A percentile compares a stretch with the other conserved stretches of the same genome.
Conservation (phyloP, 2,113 vertebrate genomes). For the Microcebus tavaratra region DNA sequence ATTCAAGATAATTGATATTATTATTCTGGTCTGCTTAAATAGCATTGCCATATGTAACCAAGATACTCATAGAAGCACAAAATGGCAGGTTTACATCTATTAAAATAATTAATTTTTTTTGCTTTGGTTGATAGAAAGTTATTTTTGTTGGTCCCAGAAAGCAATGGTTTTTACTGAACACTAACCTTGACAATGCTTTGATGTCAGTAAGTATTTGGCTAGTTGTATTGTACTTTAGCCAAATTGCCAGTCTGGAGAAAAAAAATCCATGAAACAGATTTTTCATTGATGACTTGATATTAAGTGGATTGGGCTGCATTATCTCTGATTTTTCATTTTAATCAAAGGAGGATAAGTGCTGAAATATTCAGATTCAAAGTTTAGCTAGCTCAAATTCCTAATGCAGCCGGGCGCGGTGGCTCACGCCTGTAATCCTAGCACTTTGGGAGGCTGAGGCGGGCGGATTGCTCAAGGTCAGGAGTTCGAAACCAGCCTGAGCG, state of each 20-base stretch:
- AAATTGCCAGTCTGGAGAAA: conserved; percentile 36
- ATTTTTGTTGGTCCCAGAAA: not conserved
- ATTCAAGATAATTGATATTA: not conserved
- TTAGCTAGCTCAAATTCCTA: not conserved
- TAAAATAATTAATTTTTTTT: conserved; percentile 10
- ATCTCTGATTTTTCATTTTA: conserved; percentile 41
- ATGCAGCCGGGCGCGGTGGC: too few species aligned
- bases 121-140: conserved; percentile 2
- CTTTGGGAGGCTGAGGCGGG: too few species aligned
- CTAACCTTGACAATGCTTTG: conserved; percentile 42
- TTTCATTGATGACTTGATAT: conserved; percentile 48
- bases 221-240: conserved; percentile 36
- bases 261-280: not conserved
- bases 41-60: not conserved
- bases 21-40: not conserved
- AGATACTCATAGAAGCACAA: not conserved
- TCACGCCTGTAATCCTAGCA: too few species aligned
- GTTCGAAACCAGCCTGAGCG: too few species aligned
- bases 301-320: conserved; percentile 6
- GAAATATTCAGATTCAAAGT: conserved; percentile 19
- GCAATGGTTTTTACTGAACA: not conserved
- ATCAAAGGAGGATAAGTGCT: not conserved
- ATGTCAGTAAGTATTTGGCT: conserved; percentile 26
- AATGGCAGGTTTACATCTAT: not conserved
- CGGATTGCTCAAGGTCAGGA: too few species aligned